Base-by-base conservation (phyloP, 2,797 vertebrate species). In the Lepus oiostolus region DNA sequence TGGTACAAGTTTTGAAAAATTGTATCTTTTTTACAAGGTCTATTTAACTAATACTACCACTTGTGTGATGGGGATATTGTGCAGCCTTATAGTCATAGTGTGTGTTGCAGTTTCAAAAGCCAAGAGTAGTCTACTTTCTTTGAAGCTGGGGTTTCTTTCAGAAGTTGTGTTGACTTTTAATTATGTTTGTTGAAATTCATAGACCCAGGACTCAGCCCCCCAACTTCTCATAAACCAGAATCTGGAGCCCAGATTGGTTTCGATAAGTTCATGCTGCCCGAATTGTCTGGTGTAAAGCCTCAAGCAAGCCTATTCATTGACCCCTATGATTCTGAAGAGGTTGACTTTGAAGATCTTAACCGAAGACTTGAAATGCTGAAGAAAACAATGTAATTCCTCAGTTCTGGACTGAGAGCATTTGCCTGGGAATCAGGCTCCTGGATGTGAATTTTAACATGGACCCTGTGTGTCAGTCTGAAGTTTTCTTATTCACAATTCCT, bases 311-410 rank as follows among this genome's bases (percentile, higher is more conserved):
- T 70, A 9, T 74, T 77, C 42, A 71, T 54, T 54, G 84, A 96
- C 28, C 22, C n/a, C 52, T 91, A 81, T 58, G 88, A 50, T 75
- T 93, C 85, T 13, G 87, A 96, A 30, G 81, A 96, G 35, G 50
- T 93, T 4, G 85, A 95, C 76, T 95, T 97, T 95, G 96, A 95
- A 90, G 96, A 85, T 71, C 91, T 96, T 75, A 90, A 95, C n/a
- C 5, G 52, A 71, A 87, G 96, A 71, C 77, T 96, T 74, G 87
- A 96, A 77, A 86, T 83, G 28, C 90, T 97, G 26, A 96, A 94
- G 82, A 96, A 95, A 91, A 81, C 58, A 54, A 85, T 30, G 16
- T 74, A 76, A 71, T 65, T 72, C 47, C 62, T 94, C 85, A 70
- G 58, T 67, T n/a, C 35, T 94, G 17, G 71, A 82, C 28, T 93